Evolutionary conservation across 2,113 vertebrate species (phyloP).

Genomic region (Quiscalus mexicanus): DNA sequence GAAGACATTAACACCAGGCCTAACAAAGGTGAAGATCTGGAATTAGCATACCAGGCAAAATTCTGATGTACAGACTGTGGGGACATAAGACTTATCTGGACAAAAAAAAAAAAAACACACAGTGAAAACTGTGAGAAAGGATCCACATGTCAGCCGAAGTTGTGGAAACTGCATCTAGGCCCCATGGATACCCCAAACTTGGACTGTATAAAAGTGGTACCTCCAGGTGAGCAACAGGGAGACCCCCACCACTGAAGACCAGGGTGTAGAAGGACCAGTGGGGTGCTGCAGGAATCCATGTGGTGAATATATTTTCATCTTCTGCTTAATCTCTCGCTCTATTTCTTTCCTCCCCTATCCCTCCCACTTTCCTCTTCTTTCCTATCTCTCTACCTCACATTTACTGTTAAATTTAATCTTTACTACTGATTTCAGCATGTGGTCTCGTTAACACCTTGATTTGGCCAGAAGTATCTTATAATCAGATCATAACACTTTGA

Average conservation of each 20-base stretch:
- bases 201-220: neutral
- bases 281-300: neutral
- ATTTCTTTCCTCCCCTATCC: neutral
- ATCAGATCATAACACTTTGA: neutral
- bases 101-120: neutral
- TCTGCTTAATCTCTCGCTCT: neutral
- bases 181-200: rapidly evolving
- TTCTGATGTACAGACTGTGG: neutral
- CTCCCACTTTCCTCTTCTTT: neutral
- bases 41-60: neutral
- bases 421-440: neutral
- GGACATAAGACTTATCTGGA: neutral
- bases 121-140: neutral
- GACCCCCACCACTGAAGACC: neutral
- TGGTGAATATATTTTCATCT: neutral
- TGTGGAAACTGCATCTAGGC: rapidly evolving
- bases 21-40: neutral
- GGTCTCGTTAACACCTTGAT: neutral
- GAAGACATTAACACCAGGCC: neutral
- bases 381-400: neutral
- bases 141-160: neutral
- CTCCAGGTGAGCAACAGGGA: neutral
- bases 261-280: rapidly evolving
- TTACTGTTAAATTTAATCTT: neutral
- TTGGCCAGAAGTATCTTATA: neutral